These are phyloP conservation scores for Somateria mollissima DNA, from an alignment of 2,797 vertebrate genomes.

Conservation along the genomic window DNA sequence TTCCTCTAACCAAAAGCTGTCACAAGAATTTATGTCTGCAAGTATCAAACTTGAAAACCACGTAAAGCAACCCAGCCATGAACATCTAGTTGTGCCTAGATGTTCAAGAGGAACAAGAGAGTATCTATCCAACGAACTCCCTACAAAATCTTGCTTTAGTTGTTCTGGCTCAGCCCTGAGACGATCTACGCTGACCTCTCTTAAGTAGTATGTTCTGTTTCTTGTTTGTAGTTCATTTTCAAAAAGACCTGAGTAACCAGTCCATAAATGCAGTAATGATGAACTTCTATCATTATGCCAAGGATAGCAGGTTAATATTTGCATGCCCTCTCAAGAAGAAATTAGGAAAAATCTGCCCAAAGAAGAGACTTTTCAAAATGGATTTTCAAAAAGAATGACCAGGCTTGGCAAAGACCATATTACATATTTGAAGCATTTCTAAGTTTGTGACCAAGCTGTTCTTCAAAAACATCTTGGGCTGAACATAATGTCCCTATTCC, in stretches of 20 bases:
- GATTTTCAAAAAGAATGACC: not conserved
- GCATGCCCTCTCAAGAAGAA: not conserved
- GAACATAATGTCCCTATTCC: not conserved
- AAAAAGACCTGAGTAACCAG: not conserved
- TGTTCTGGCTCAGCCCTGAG: not conserved
- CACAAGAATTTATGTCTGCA: not conserved
- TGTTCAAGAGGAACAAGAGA: not conserved
- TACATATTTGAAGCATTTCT: not conserved
- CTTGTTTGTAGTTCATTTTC: not conserved
- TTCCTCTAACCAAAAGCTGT: not conserved
- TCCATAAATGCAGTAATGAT: not conserved
- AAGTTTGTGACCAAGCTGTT: not conserved
- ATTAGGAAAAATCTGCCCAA: not conserved
- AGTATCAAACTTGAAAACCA: not conserved
- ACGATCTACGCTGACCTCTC: not conserved
- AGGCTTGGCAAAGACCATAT: not conserved
- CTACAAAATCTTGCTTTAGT: not conserved
- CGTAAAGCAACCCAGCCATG: not conserved
- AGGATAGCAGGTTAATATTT: not conserved
- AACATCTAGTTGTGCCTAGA: not conserved
- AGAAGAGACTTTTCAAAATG: not conserved
- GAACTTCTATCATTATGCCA: not conserved
- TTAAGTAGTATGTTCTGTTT: rapidly evolving
- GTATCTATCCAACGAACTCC: not conserved
- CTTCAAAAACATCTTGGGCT: not conserved